phyloP scores from a whole-genome alignment of 2,888 invertebrate genomes.

The Drosophila paranaensis region DNA sequence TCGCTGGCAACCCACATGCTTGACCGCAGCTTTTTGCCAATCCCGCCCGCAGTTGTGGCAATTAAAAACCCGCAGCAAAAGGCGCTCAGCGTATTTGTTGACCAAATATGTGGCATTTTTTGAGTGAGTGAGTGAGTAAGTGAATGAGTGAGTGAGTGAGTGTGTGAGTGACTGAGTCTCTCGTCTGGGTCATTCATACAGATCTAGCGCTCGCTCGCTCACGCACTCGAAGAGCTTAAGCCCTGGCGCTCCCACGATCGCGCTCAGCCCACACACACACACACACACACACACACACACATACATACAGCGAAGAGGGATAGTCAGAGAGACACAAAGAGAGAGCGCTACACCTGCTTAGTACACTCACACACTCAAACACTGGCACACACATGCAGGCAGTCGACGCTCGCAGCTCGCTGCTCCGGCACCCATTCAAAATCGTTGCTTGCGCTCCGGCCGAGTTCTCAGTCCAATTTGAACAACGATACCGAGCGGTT shows the following conservation, averaged over 20 bases:
- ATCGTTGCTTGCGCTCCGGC: constrained; percentile 62
- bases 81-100: constrained; percentile 46
- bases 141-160: constrained; percentile 20
- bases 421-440: constrained; percentile 49
- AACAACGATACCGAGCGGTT: constrained; percentile 84
- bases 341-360: constrained; percentile 47
- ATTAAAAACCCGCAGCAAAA: constrained; percentile 60
- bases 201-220: constrained; percentile 8
- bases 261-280: constrained; percentile 35
- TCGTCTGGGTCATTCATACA: constrained; percentile 14
- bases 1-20: constrained; percentile 54
- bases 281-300: not conserved
- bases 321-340: constrained; percentile 3
- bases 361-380: constrained; percentile 21
- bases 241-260: constrained; percentile 38
- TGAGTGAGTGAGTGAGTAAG: constrained; percentile 21
- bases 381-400: constrained; percentile 9
- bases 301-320: constrained; percentile 3
- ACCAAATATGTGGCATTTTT: constrained; percentile 75
- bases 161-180: constrained; percentile 1
- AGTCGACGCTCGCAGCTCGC: constrained; percentile 38
- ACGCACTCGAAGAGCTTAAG: constrained; percentile 41
- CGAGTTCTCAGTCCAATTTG: constrained; percentile 80
- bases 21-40: constrained; percentile 42
- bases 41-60: constrained; percentile 53